phyloP scores from a whole-genome alignment of 1,140 invertebrate species.

The Berghia stephanieae region DNA sequence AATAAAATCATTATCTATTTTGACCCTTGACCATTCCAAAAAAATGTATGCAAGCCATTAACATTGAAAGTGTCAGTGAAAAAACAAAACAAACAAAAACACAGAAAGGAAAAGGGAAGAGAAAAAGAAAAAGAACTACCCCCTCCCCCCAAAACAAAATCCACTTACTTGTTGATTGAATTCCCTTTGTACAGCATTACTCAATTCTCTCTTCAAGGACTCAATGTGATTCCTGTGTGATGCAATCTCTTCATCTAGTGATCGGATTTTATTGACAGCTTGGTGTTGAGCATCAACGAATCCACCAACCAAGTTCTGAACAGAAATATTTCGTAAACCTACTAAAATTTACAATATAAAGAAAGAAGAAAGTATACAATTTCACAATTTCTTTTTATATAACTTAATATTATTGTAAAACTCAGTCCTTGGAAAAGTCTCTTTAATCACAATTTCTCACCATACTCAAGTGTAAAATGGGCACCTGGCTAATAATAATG shows the following conservation, averaged over 20 bases:
- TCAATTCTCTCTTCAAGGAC: conserved; percentile 57
- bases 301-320: conserved; percentile 57
- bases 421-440: background rate
- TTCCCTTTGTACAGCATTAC: conserved; percentile 56
- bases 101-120: background rate
- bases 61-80: background rate
- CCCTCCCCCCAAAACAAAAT: background rate
- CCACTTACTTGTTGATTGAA: conserved; percentile 50
- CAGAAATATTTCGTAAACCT: background rate
- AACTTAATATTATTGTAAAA: too few species aligned
- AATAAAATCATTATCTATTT: too few species aligned
- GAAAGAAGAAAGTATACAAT: background rate
- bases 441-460: too few species aligned
- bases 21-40: too few species aligned
- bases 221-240: conserved; percentile 52
- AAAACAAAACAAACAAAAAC: background rate
- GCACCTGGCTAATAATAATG: too few species aligned
- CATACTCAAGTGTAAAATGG: too few species aligned
- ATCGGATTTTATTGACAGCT: conserved; percentile 42
- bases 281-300: conserved; percentile 61
- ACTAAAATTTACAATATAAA: background rate
- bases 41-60: too few species aligned
- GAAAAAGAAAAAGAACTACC: background rate
- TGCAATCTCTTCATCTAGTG: conserved; percentile 55
- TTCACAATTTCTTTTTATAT: too few species aligned